Conservation (phyloP, 2,797 vertebrate species). For the Mastacembelus armatus region DNA sequence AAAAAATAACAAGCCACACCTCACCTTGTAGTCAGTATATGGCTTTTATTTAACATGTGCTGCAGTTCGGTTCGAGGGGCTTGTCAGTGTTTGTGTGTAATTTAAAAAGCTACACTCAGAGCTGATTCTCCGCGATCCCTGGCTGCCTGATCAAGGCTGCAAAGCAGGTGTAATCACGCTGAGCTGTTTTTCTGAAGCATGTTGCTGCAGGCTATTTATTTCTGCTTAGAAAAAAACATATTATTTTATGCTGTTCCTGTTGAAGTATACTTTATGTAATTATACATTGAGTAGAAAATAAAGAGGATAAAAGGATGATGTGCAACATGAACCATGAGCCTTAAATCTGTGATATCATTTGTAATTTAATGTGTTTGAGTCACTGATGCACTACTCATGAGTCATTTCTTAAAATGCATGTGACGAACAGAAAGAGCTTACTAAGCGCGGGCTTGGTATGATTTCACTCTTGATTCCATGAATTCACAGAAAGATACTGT, state of each 20-base stretch:
- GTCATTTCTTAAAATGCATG: slow-evolving; percentile 46
- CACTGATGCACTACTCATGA: slow-evolving; percentile 30
- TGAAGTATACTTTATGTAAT: slow-evolving; percentile 7
- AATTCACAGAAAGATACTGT: slow-evolving; percentile 2
- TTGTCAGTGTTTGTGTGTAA: slow-evolving; percentile 19
- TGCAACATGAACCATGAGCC: slow-evolving; percentile 3
- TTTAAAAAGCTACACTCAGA: slow-evolving; percentile 30
- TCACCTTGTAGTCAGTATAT: background rate
- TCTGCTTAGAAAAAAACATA: background rate
- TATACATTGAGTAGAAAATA: slow-evolving; percentile 1
- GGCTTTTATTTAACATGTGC: slow-evolving; percentile 9
- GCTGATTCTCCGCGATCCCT: slow-evolving; percentile 31
- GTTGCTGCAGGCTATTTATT: slow-evolving; percentile 18
- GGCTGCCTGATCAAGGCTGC: slow-evolving; percentile 42
- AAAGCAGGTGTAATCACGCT: slow-evolving; percentile 26
- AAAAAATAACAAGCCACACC: background rate
- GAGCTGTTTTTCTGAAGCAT: slow-evolving; percentile 14
- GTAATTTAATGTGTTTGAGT: slow-evolving; percentile 39
- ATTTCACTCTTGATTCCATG: slow-evolving; percentile 3
- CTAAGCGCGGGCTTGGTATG: background rate
- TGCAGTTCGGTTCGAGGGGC: slow-evolving; percentile 22
- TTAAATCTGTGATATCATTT: slow-evolving; percentile 40
- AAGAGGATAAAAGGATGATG: background rate
- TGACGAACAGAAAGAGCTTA: slow-evolving; percentile 12
- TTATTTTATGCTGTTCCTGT: background rate